Evolutionary conservation across 1,140 invertebrate genomes (phyloP).

Genomic region (Diploscapter pachys): DNA sequence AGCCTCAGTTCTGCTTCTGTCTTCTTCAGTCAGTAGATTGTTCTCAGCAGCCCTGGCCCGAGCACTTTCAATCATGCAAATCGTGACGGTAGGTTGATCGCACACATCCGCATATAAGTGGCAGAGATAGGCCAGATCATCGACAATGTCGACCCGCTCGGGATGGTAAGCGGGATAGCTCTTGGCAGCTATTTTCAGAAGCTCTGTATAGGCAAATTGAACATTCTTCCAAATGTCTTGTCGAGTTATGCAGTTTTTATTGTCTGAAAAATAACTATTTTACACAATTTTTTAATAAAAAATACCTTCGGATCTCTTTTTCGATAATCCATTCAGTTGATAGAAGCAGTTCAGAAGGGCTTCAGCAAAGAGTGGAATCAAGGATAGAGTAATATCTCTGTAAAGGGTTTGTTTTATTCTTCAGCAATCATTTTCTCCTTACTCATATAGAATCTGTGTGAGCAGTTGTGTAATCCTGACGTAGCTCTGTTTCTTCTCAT

Average conservation of each 20-base stretch:
- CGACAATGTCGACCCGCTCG: slow-evolving; percentile 34
- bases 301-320: slow-evolving; percentile 5
- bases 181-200: slow-evolving; percentile 33
- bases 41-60: slow-evolving; percentile 26
- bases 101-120: slow-evolving; percentile 36
- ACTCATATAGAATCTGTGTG: slow-evolving; percentile 10
- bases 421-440: background rate
- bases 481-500: slow-evolving; percentile 12
- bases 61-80: slow-evolving; percentile 38
- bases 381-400: background rate
- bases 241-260: slow-evolving; percentile 15
- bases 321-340: slow-evolving; percentile 29
- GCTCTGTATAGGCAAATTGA: slow-evolving; percentile 37
- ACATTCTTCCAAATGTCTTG: slow-evolving; percentile 41
- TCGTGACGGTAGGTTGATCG: slow-evolving; percentile 34
- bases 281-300: too few species aligned
- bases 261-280: background rate
- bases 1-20: slow-evolving; percentile 15
- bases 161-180: slow-evolving; percentile 26
- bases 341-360: slow-evolving; percentile 40
- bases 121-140: slow-evolving; percentile 38
- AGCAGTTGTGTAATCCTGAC: background rate
- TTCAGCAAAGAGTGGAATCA: slow-evolving; percentile 32
- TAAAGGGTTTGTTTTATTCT: background rate
- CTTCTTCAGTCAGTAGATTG: slow-evolving; percentile 6